Percentiles rank a stretch among this genome's conserved stretches.
Conservation (phyloP, 2,888 invertebrate genomes). For the Parthenolecanium corni region DNA sequence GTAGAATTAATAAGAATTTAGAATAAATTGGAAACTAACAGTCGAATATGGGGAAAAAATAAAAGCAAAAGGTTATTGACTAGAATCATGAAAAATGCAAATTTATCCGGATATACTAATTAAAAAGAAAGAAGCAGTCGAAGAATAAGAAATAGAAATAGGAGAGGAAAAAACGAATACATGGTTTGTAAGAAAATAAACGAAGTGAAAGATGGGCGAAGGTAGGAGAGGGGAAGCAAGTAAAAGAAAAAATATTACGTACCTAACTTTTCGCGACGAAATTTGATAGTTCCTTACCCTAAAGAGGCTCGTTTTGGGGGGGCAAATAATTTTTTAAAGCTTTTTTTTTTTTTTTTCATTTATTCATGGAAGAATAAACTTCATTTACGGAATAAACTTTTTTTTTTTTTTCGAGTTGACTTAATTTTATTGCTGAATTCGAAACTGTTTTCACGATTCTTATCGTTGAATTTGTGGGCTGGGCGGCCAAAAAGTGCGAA, state of each 20-base stretch:
- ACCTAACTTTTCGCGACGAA: slow-evolving; percentile 2
- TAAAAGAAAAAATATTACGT: too few relatives aligned
- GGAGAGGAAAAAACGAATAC: background rate
- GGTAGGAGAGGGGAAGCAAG: too few relatives aligned
- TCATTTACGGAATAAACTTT: too few relatives aligned
- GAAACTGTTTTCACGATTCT: too few relatives aligned
- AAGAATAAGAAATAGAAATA: too few relatives aligned
- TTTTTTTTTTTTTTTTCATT: background rate
- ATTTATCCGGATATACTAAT: slow-evolving; percentile 25
- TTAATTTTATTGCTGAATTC: too few relatives aligned
- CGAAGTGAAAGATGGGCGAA: background rate
- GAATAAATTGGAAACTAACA: too few relatives aligned
- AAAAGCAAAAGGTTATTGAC: slow-evolving; percentile 14
- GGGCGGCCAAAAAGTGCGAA: too few relatives aligned
- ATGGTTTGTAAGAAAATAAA: background rate
- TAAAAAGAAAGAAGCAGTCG: slow-evolving; percentile 10
- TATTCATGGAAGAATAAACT: too few relatives aligned
- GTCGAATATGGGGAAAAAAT: background rate
- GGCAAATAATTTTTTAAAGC: background rate
- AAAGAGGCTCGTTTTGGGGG: slow-evolving; percentile 12
- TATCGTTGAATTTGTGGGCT: too few relatives aligned
- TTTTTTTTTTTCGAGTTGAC: too few relatives aligned
- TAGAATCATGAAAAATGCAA: slow-evolving; percentile 17
- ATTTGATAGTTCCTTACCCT: slow-evolving; percentile 17
- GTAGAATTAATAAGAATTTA: too few relatives aligned